Conservation (phyloP, 2,113 vertebrate genomes). For the Burhinus bistriatus region DNA sequence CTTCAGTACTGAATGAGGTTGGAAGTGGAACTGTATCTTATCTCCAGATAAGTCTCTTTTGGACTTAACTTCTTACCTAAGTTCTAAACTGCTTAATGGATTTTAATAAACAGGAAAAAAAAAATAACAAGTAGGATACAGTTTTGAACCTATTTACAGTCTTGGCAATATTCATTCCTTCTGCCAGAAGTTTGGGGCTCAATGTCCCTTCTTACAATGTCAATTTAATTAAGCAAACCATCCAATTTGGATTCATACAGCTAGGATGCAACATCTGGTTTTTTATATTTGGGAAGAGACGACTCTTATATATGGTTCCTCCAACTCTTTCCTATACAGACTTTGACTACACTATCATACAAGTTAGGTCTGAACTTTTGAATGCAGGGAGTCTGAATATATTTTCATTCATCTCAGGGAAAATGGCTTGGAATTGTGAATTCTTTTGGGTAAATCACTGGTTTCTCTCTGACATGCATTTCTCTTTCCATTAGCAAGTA, state of each 20-base stretch:
- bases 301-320: background rate
- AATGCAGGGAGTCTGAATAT: background rate
- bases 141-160: background rate
- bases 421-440: background rate
- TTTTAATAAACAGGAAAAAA: background rate
- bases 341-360: background rate
- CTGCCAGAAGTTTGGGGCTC: background rate
- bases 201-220: background rate
- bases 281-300: background rate
- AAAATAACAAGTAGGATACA: background rate
- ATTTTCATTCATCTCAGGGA: background rate
- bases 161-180: background rate
- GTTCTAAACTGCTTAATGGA: background rate
- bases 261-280: background rate
- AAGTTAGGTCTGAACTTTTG: background rate
- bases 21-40: background rate
- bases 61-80: background rate
- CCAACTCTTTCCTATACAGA: background rate
- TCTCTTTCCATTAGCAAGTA: background rate
- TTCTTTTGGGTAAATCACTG: background rate
- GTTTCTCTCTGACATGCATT: background rate
- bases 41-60: background rate
- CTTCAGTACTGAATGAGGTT: background rate
- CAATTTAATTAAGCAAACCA: background rate
- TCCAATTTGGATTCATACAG: background rate